These are phyloP conservation scores for Abrostola triplasia DNA, from an alignment of 2,888 invertebrate species.

Conservation along the genomic window DNA sequence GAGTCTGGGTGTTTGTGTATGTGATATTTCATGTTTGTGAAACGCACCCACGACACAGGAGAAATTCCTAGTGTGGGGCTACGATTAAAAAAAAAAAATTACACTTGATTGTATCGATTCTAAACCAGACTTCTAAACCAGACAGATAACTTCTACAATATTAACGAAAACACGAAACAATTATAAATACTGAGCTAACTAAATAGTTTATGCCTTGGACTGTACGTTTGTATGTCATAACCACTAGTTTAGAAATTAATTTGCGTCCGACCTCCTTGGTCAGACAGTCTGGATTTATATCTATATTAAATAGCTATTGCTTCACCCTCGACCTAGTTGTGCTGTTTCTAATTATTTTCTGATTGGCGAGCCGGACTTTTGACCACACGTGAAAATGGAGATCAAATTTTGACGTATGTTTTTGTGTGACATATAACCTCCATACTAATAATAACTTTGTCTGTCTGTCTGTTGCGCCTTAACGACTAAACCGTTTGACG, in stretches of 20 bases:
- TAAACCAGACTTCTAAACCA: not conserved
- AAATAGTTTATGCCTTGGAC: not conserved
- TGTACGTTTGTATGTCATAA: not conserved
- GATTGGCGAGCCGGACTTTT: not conserved
- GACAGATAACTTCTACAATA: not conserved
- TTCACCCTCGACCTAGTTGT: not conserved
- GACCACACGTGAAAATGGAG: no score
- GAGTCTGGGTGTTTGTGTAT: no score
- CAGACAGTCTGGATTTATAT: slow-evolving; percentile 1
- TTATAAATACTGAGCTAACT: slow-evolving; percentile 1
- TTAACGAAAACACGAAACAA: slow-evolving; percentile 4
- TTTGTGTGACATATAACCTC: no score
- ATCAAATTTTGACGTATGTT: no score
- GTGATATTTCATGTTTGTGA: no score
- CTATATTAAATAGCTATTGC: not conserved
- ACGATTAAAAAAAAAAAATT: no score
- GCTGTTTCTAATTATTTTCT: not conserved
- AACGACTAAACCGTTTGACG: no score
- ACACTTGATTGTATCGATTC: no score
- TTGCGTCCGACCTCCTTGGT: not conserved
- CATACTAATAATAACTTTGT: no score
- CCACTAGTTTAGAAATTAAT: slow-evolving; percentile 12
- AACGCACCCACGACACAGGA: no score
- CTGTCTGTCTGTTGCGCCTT: no score
- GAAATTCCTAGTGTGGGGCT: no score